Base-by-base conservation (phyloP, 2,797 vertebrate species). In the Poecilia gillii region DNA sequence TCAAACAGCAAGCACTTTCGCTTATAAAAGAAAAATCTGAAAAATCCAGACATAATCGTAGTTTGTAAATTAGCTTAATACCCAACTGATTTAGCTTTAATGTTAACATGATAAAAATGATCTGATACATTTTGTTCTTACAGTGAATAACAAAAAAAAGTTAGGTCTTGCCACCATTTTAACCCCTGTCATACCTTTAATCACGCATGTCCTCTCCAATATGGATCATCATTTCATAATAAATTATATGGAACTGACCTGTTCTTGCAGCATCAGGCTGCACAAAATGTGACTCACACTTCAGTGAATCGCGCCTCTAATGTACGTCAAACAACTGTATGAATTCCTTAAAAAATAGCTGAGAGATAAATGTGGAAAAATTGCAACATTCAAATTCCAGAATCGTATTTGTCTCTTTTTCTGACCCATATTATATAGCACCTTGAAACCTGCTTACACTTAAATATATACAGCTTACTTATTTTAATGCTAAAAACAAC, bases 291-390 rank as follows among this genome's bases (percentile, higher is more conserved):
- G 80, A 90, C 46, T 85, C 82, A 84, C 9, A 18, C 49, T 20
- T 14, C 25, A 4, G 23, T 91, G 84, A 89, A 74, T 91, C 85
- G 91, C 2, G 11, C 11, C 36, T 28, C 13, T 9, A 4, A 3
- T 25, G 2, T 31, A 68, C 78, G 80, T 86, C 85, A 85, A 20
- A 33, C 1, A 18, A 0, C 25, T 57, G 36, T 46, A 12, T 51
- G 9, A 39, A 49, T 74, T 46, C 28, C 43, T 18, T 11, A 59
- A 33, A 8, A 2, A 53, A 39, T 14, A 0, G 62, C 33, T 39
- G 62, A 39, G 31, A 36, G 14, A 36, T 20, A 33, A 71, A 59
- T 47, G 18, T 12, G 28, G 6, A 62, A 51, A 43, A 49, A 75
- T 23, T 13, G 28, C 4, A 39, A 43, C 16, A 18, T 39, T 75